Evolutionary conservation across 2,113 vertebrate genomes (phyloP), one percentile per base, ranked within the genome.

Genomic region (Nycticryphes semicollaris): DNA sequence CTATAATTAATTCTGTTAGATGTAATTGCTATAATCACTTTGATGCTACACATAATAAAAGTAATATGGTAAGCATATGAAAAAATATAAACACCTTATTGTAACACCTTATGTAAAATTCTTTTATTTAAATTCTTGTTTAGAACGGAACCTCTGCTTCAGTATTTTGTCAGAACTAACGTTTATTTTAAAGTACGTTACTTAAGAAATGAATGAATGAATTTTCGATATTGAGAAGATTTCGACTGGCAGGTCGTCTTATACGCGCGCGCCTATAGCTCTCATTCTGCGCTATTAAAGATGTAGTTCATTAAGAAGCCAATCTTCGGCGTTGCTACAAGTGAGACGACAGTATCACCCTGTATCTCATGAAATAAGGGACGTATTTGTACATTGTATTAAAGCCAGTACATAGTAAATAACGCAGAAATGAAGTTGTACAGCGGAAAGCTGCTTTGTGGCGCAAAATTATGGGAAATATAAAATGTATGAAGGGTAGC

Each of bases 1-100:
- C 97, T 97, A 76, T 98, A 98, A 98, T 98, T 98, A 98, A 98
- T 98, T 98, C 98, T 98, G 97, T 97, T 98, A 97, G 97, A 97
- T 98, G 97, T 98, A 98, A 98, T 98, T 98, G 98, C 98, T 97
- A 96, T 98, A 98, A 98, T 98, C 98, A 97, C 98, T 98, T 98
- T 96, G 98, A 98, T 98, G 98, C 97, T 98, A 98, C 97, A 98
- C 98, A 97, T 98, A 97, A 98, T 98, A 98, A 98, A 98, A 97
- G 95, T 98, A 98, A 98, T 97, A 97, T 87, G 97, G 96, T 98
- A 98, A 98, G 97, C 98, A 97, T 97, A 96, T 19, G 88, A 98
- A 98, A 98, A 97, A 97, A 97, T 97, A 98, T 97, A 98, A 98
- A 98, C 97, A 98, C 94, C 96, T 97, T 97, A 96, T 98, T 98